A percentile compares a stretch with the other conserved stretches of the same genome.
Evolutionary conservation across 2,888 invertebrate species (phyloP).

Genomic region (Eupithecia subfuscata): DNA sequence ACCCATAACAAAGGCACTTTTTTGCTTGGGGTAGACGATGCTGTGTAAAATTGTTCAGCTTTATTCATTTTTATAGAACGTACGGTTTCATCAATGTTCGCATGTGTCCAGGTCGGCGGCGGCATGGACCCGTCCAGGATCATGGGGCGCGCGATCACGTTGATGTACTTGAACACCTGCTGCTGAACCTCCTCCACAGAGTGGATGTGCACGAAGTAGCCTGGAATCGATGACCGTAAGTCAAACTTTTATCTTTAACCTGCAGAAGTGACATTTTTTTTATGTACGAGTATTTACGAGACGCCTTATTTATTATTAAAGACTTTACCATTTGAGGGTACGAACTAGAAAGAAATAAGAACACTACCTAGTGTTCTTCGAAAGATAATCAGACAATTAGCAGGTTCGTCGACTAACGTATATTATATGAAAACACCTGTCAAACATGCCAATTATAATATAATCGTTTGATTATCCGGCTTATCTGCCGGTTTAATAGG

Average conservation of each 20-base stretch:
- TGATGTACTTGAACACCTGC: constrained; percentile 97
- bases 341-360: too few relatives aligned
- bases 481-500: constrained; percentile 75
- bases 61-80: background rate
- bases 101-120: constrained; percentile 96
- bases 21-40: too few relatives aligned
- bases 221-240: constrained; percentile 68
- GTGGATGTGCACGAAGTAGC: constrained; percentile 97
- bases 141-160: constrained; percentile 94
- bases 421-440: too few relatives aligned
- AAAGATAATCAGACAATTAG: background rate
- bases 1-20: too few relatives aligned
- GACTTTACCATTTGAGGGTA: too few relatives aligned
- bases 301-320: too few relatives aligned
- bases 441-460: too few relatives aligned
- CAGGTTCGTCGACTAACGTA: background rate
- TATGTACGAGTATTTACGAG: too few relatives aligned
- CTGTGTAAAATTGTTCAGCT: too few relatives aligned
- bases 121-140: constrained; percentile 89
- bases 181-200: constrained; percentile 98
- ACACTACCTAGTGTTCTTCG: too few relatives aligned
- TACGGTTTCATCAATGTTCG: constrained; percentile 94
- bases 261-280: too few relatives aligned
- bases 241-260: background rate
- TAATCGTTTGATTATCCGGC: constrained; percentile 41